Evolutionary conservation across 2,888 invertebrate genomes (phyloP), one percentile per base, ranked within the genome.

Genomic region (Isotomurus palustris): DNA sequence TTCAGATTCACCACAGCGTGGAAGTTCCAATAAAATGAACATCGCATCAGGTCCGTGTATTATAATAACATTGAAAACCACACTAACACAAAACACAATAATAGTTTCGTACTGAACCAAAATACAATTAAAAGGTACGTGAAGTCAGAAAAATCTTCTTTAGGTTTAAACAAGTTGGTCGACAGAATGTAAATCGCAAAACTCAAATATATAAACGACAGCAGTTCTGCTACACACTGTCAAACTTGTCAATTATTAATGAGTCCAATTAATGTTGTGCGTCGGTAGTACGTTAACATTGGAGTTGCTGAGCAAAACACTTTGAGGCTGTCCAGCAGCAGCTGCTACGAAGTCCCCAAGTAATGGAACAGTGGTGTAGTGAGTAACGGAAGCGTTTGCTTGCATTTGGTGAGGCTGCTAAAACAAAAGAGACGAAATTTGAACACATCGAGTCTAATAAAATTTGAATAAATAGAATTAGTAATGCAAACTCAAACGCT

Each of bases 261-360:
- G 65, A 29, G 63, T 59, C 67, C 67, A 67, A 57, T 65, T 63
- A 52, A 67, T 60, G 43, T 59, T 62, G 28, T 64, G 64, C 12
- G 64, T 19, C 21, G 63, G 60, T 22, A 65, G 50, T 19, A 67
- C 58, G 45, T 58, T 64, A 28, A 67, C 61, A 50, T 67, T 67
- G 14, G 63, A 50, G 51, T 65, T 67, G 62, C 61, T 67, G 64
- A 67, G 67, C 67, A 67, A 67, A 60, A 67, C 63, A 53, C 58
- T 58, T 61, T 67, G 67, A 19, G 57, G 60, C 51, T 60, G 64
- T 4, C 56, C 60, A 12, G 45, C 53, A 21, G 53, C 53, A 45
- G 65, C 66, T 40, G 66, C 66, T 3, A 62, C 61, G 48, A 63
- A 63, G 43, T 64, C 67, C 40, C 63, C 63, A 32, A 67, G 45